Evolutionary conservation across 1,140 invertebrate genomes (phyloP), one percentile per base, ranked within the genome.

Genomic region (Cherax quadricarinatus): DNA sequence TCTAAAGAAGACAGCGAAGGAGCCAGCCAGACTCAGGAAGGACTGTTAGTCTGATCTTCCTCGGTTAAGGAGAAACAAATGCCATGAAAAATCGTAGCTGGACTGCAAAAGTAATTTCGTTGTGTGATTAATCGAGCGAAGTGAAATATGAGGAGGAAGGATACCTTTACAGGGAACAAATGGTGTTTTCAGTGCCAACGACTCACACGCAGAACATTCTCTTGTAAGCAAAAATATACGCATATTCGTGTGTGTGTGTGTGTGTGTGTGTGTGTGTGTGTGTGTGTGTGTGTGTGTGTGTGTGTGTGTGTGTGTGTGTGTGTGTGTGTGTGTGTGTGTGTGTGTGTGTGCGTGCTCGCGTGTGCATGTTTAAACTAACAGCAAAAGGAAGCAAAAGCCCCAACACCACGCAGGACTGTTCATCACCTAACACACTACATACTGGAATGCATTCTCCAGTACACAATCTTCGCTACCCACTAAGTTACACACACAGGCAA

Each of bases 291-390:
- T 66, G 62, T 66, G 62, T 18, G 62, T 66, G 62, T 66, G 62
- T 66, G 62, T 66, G 62, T 66, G 18, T 66, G 18, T 66, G 62
- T 18, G 12, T 75, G 70, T 24, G n/a, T 75, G 70, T 75, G 70
- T 75, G 70, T 75, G 66, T 70, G 66, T 70, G 66, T 70, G 66
- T 21, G 66, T 70, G 66, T 70, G 66, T 21, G 66, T 70, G 66
- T 70, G 66, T 21, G 66, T 70, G 66, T 70, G 66, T 70, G 66
- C 10, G 66, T 3, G 66, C 21, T 12, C 21, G 66, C 21, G 66
- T 21, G 66, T 70, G 66, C 21, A 18, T 21, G 66, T 9, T 41
- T 41, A 1, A 41, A 41, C 30, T 41, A 41, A 41, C 30, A 41
- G 30, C 30, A 41, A 41, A 41, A 41, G 30, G 30, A 41, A 41